These are phyloP conservation scores for Poicephalus meyeri DNA, from an alignment of 2,113 vertebrate genomes.

Conservation along the genomic window DNA sequence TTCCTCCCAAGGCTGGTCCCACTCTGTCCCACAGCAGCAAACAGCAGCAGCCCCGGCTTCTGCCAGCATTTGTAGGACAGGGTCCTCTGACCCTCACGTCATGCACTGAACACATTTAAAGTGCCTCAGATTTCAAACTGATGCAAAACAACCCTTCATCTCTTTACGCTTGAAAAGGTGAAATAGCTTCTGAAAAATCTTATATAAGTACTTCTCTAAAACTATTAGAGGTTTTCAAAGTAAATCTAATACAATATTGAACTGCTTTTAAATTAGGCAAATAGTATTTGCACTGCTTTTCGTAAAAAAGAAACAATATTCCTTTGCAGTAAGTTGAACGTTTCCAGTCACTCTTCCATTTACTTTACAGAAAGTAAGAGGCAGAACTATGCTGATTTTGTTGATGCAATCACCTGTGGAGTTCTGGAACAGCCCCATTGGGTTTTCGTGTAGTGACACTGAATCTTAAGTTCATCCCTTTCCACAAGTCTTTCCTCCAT, in stretches of 20 bases:
- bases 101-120: background rate
- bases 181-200: background rate
- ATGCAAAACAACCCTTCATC: background rate
- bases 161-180: background rate
- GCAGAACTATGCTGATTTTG: background rate
- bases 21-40: accelerated
- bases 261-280: conserved; percentile 1
- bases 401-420: background rate
- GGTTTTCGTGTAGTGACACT: background rate
- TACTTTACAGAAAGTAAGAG: background rate
- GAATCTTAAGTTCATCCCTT: background rate
- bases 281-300: background rate
- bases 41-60: background rate
- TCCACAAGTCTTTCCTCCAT: background rate
- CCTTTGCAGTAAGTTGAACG: background rate
- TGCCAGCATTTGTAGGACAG: background rate
- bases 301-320: background rate
- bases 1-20: background rate
- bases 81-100: background rate
- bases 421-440: background rate
- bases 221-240: background rate
- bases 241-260: background rate
- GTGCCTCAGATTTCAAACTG: conserved; percentile 10
- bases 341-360: background rate
- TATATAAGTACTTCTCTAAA: conserved; percentile 23